Percentiles rank a stretch among this genome's conserved stretches.
These are phyloP conservation scores for Nymphalis c-album DNA, from an alignment of 2,888 invertebrate genomes.

Conservation along the genomic window DNA sequence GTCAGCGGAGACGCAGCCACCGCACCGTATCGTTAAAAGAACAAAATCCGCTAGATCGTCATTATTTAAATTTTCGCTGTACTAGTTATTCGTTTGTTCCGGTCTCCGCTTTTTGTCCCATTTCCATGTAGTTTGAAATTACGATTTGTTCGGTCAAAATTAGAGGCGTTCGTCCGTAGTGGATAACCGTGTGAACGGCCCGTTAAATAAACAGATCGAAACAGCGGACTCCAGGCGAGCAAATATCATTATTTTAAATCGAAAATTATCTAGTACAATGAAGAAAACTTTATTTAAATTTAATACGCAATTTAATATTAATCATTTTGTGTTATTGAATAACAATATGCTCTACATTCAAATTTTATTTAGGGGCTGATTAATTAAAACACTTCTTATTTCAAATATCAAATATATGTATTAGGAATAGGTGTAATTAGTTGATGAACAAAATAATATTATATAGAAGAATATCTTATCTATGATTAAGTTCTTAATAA, in stretches of 20 bases:
- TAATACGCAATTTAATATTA: not conserved
- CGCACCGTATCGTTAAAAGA: constrained; percentile 74
- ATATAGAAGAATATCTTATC: too few species aligned
- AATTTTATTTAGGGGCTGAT: too few species aligned
- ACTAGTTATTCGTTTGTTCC: constrained; percentile 79
- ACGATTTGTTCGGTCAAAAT: constrained; percentile 76
- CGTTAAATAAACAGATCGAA: constrained; percentile 63
- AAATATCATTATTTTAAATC: constrained; percentile 3
- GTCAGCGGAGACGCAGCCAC: constrained; percentile 55
- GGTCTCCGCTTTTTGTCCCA: constrained; percentile 76
- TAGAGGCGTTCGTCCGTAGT: constrained; percentile 75
- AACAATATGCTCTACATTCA: too few species aligned
- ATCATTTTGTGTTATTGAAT: not conserved
- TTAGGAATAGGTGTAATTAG: too few species aligned
- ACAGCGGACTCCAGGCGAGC: constrained; percentile 10
- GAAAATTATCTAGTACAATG: not conserved
- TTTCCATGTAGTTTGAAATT: constrained; percentile 75
- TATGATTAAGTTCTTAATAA: too few species aligned
- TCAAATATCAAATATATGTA: too few species aligned
- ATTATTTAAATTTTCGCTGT: constrained; percentile 80
- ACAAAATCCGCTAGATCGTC: constrained; percentile 77
- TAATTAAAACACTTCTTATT: too few species aligned
- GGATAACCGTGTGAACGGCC: constrained; percentile 76
- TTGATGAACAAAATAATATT: too few species aligned
- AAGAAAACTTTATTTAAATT: not conserved